Conservation (phyloP, 2,797 vertebrate species). For the Erpetoichthys calabaricus region DNA sequence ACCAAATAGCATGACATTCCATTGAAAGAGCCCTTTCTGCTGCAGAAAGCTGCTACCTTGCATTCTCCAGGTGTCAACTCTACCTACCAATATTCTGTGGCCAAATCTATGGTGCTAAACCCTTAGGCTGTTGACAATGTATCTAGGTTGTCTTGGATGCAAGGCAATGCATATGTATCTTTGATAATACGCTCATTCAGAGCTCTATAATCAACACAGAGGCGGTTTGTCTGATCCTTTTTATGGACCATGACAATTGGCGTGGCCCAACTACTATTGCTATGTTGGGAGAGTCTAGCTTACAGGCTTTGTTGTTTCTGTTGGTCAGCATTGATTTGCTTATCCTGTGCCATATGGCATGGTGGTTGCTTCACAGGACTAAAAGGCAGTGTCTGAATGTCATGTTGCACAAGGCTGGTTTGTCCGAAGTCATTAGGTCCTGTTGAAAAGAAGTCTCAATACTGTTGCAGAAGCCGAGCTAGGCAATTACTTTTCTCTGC, state of each 20-base stretch:
- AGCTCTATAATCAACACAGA: constrained; percentile 1
- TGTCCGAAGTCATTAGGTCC: constrained; percentile 9
- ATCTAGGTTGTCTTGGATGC: too few relatives aligned
- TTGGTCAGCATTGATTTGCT: constrained; percentile 9
- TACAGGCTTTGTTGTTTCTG: constrained; percentile 15
- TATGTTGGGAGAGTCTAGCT: too few relatives aligned
- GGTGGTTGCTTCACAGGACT: constrained; percentile 17
- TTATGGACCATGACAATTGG: too few relatives aligned
- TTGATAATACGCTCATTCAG: not conserved
- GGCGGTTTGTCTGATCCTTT: not conserved
- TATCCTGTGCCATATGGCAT: constrained; percentile 8
- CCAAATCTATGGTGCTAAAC: too few relatives aligned
- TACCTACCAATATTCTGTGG: too few relatives aligned
- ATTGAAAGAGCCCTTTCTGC: too few relatives aligned
- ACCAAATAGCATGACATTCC: too few relatives aligned
- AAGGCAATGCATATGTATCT: too few relatives aligned
- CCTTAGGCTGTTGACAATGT: too few relatives aligned
- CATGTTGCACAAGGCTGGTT: constrained; percentile 18
- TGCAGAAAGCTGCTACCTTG: too few relatives aligned
- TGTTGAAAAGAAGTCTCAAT: constrained; percentile 14
- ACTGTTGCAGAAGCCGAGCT: constrained; percentile 4
- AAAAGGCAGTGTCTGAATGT: constrained; percentile 11
- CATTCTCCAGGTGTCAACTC: too few relatives aligned
- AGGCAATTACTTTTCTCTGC: not conserved
- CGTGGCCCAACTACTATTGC: too few relatives aligned